Conservation (phyloP, 2,888 invertebrate species). For the Caenorhabditis panamensis region DNA sequence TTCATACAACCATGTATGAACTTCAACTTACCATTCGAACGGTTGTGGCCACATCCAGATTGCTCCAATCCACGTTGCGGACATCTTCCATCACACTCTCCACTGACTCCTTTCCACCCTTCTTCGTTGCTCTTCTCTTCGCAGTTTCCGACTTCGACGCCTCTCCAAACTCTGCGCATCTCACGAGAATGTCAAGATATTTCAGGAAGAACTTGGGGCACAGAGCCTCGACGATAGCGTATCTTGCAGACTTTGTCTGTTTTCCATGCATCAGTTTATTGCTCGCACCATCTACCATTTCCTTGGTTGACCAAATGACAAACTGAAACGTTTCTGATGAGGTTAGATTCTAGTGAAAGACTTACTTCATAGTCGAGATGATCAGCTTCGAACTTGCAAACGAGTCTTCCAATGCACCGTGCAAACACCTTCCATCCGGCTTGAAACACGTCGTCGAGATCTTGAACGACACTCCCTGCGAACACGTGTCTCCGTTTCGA, state of each 20-base stretch:
- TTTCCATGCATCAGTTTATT: constrained; percentile 31
- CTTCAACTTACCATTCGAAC: constrained; percentile 38
- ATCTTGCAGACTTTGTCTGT: constrained; percentile 31
- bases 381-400: constrained; percentile 58
- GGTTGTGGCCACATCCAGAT: constrained; percentile 58
- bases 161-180: constrained; percentile 64
- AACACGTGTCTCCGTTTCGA: constrained; percentile 52
- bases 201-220: constrained; percentile 57
- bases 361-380: constrained; percentile 48
- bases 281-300: constrained; percentile 32
- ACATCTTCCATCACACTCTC: constrained; percentile 59
- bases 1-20: neutral
- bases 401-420: constrained; percentile 44
- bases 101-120: constrained; percentile 34
- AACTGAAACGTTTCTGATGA: constrained; percentile 31
- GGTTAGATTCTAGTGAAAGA: neutral
- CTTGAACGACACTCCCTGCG: constrained; percentile 33
- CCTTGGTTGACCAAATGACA: constrained; percentile 57
- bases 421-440: constrained; percentile 60
- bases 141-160: constrained; percentile 32
- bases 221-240: constrained; percentile 45
- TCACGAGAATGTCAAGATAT: constrained; percentile 55
- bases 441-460: constrained; percentile 56
- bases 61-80: constrained; percentile 55
- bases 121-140: neutral